Percentiles rank a stretch among this genome's conserved stretches.
phyloP scores from a whole-genome alignment of 2,113 vertebrate genomes.

The Todiramphus saurophagus region DNA sequence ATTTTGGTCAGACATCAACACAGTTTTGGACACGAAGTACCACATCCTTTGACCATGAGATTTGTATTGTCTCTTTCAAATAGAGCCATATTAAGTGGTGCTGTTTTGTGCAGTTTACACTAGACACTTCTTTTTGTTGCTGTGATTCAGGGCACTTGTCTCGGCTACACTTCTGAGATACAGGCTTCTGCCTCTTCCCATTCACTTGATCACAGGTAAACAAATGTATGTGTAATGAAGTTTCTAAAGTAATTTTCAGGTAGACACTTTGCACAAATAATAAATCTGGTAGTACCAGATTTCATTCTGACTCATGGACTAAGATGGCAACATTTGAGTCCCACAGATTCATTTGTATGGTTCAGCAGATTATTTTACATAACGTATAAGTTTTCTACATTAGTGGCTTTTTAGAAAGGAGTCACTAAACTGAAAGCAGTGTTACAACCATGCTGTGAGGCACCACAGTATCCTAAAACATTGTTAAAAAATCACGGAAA shows the following conservation, averaged over 20 bases:
- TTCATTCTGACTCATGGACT: constrained; percentile 50
- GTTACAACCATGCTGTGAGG: neutral
- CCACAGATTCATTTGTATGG: constrained; percentile 57
- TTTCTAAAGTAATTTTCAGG: constrained; percentile 27
- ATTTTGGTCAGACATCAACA: neutral
- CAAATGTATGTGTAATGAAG: constrained; percentile 51
- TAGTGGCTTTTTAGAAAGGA: neutral
- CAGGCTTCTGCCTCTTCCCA: neutral
- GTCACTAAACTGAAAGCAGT: constrained; percentile 3
- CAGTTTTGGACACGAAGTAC: neutral
- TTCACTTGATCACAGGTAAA: constrained; percentile 56
- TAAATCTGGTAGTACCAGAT: constrained; percentile 49
- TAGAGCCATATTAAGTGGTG: neutral
- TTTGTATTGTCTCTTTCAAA: neutral
- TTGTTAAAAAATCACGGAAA: neutral
- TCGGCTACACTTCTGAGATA: neutral
- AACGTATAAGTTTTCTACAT: neutral
- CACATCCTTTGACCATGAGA: neutral
- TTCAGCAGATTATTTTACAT: constrained; percentile 32
- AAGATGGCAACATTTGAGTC: constrained; percentile 31
- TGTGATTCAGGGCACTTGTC: neutral
- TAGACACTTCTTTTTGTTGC: neutral
- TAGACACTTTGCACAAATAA: constrained; percentile 52
- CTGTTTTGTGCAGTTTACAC: neutral
- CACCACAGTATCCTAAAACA: neutral